phyloP scores from a whole-genome alignment of 1,140 invertebrate genomes.

The Chironomus striatipennis region DNA sequence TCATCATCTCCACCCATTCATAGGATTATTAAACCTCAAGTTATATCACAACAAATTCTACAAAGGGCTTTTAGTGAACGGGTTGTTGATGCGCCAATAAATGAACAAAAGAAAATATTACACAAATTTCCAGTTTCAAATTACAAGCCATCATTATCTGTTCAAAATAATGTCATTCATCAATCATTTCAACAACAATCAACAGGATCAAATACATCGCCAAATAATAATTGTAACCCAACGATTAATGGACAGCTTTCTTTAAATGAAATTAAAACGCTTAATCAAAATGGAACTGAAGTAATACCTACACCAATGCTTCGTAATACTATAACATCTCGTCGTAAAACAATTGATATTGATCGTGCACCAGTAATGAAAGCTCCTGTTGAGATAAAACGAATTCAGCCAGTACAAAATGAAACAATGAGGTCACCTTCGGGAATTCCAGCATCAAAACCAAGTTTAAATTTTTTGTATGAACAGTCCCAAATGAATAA shows the following conservation, averaged over 20 bases:
- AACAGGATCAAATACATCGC: not conserved
- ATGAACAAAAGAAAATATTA: not conserved
- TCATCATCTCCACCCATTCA: not conserved
- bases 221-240: not conserved
- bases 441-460: not conserved
- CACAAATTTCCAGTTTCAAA: not conserved
- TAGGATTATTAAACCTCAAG: not conserved
- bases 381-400: not conserved
- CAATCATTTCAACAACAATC: not conserved
- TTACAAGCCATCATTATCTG: not conserved
- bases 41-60: not conserved
- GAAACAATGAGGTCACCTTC: not conserved
- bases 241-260: not conserved
- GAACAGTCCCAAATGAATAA: not conserved
- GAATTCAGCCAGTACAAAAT: not conserved
- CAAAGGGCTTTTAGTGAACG: not conserved
- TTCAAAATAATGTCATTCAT: not conserved
- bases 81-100: not conserved
- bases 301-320: not conserved
- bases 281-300: conserved; percentile 15
- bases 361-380: not conserved
- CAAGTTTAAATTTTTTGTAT: not conserved
- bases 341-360: not conserved
- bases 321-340: not conserved
- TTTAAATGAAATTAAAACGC: not conserved